phyloP scores from a whole-genome alignment of 2,888 invertebrate genomes.

The Xiphydria camelus region DNA sequence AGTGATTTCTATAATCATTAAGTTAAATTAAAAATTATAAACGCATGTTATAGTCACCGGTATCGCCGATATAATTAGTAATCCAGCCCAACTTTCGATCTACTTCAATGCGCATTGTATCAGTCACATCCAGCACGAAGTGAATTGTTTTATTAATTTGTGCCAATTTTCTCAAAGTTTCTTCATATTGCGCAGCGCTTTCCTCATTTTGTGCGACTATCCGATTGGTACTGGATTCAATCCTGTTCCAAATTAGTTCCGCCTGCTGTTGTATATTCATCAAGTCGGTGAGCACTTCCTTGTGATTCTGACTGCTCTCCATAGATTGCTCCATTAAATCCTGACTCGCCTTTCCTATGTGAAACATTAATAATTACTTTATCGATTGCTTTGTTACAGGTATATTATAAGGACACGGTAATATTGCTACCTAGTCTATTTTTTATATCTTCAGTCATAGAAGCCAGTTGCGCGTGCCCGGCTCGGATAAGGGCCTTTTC shows the following conservation, averaged over 20 bases:
- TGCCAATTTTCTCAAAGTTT: slow-evolving; percentile 59
- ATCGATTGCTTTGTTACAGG: background rate
- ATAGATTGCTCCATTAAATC: slow-evolving; percentile 60
- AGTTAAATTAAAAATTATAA: background rate
- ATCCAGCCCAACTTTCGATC: slow-evolving; percentile 53
- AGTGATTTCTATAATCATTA: background rate
- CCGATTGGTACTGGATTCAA: slow-evolving; percentile 55
- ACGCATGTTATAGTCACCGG: slow-evolving; percentile 44
- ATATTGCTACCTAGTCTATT: too few relatives aligned
- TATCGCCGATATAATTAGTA: slow-evolving; percentile 47
- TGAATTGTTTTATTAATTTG: slow-evolving; percentile 62
- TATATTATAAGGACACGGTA: too few relatives aligned
- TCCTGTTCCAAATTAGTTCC: slow-evolving; percentile 61
- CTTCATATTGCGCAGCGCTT: slow-evolving; percentile 59
- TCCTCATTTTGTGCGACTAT: slow-evolving; percentile 59
- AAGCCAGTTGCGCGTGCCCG: slow-evolving; percentile 62
- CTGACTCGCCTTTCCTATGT: slow-evolving; percentile 58
- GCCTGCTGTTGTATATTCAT: slow-evolving; percentile 62
- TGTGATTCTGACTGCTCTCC: slow-evolving; percentile 61
- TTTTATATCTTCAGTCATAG: slow-evolving; percentile 63
- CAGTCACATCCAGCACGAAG: slow-evolving; percentile 45
- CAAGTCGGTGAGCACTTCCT: slow-evolving; percentile 62
- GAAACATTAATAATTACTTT: slow-evolving; percentile 6
- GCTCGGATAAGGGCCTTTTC: slow-evolving; percentile 66
- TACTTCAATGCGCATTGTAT: slow-evolving; percentile 46